Evolutionary conservation across 2,113 vertebrate species (phyloP), one percentile per base, ranked within the genome.

Genomic region (Diphyllodes magnificus): DNA sequence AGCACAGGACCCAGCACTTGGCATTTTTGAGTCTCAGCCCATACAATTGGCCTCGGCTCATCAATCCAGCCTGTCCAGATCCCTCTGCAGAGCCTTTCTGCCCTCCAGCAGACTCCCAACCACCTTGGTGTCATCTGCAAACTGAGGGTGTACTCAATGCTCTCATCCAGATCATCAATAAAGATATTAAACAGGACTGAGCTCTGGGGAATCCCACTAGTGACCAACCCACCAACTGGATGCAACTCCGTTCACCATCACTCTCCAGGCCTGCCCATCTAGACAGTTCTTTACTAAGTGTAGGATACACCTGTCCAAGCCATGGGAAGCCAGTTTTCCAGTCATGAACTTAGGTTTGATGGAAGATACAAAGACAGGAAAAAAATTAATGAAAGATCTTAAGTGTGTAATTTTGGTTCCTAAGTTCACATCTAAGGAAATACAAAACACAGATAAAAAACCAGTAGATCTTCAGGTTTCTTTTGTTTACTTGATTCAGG

Each of bases 11-110:
- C 11, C 20, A n/a, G 40, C 6, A 25, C 9, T 30, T 15, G 20
- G 8, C 35, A 13, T n/a, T 40, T 23, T 14, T 16, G 40, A n/a
- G 8, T 25, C 49, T 45, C 6, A 3, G 49, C 15, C 44, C 37
- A 42, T 42, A 35, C 7, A 16, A 18, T 0, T 31, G 37, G 31
- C 40, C 40, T 35, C 1, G 1, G 9, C 20, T 31, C 18, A 21
- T 21, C 17, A 4, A 44, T 35, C 23, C 51, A 73, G 39, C 5
- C 51, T 45, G 42, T 45, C 40, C 53, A 35, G 14, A 57, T 28
- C 19, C 71, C 14, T 56, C 76, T 37, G 21, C 2, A 21, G 24
- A 71, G 20, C 14, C 57, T 25, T 71, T 11, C 25, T 42, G 35
- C 11, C 17, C 35, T 56, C 31, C 57, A 64, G 35, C 17, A 42